These are phyloP conservation scores for Taxidea taxus DNA, from an alignment of 2,113 vertebrate species.

Conservation along the genomic window DNA sequence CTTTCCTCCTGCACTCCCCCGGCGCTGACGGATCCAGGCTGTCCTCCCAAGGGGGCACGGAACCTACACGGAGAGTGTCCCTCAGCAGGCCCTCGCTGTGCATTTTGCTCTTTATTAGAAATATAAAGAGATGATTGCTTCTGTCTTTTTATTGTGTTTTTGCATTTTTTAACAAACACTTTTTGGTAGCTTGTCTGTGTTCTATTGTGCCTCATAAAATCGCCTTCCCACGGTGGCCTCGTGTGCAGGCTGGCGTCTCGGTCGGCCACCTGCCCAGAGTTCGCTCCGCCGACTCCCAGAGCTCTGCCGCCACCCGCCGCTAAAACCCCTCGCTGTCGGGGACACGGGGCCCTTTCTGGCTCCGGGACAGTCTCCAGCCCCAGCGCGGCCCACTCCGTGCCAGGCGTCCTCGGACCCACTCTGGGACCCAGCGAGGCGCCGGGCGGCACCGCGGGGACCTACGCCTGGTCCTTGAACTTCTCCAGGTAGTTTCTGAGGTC, in stretches of 20 bases:
- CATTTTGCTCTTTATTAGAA: conserved; percentile 76
- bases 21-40: background rate
- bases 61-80: background rate
- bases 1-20: background rate
- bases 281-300: background rate
- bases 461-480: conserved; percentile 87
- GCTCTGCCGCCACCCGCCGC: background rate
- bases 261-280: background rate
- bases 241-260: background rate
- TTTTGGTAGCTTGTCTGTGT: conserved; percentile 81
- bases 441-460: conserved; percentile 77
- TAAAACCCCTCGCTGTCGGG: conserved; percentile 56
- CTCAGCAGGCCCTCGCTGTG: background rate
- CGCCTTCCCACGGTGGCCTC: conserved; percentile 17
- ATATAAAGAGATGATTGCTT: conserved; percentile 68
- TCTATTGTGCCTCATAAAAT: conserved; percentile 45
- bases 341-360: conserved; percentile 54
- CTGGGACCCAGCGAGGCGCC: conserved; percentile 88
- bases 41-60: background rate
- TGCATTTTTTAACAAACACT: conserved; percentile 70
- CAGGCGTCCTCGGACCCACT: background rate
- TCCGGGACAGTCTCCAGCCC: conserved; percentile 34
- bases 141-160: conserved; percentile 72
- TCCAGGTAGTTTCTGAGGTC: conserved; percentile 92
- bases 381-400: rapidly evolving